Conservation (phyloP, 2,888 invertebrate species). For the Graphium colonna region DNA sequence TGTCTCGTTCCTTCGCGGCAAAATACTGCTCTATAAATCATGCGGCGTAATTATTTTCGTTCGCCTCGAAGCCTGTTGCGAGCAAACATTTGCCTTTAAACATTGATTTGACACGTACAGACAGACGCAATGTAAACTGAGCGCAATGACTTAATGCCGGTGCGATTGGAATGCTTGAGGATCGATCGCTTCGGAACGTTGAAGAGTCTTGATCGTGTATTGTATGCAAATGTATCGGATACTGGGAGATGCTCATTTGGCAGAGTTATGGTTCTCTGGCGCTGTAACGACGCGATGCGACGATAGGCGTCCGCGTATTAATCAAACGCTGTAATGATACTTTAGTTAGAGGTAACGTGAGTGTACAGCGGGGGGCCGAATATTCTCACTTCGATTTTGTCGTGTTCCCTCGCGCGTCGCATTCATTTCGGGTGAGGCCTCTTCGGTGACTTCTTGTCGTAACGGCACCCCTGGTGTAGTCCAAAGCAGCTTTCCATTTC, state of each 20-base stretch:
- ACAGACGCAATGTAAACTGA: constrained; percentile 15
- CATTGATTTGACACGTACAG: constrained; percentile 2
- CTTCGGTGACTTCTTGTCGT: constrained; percentile 67
- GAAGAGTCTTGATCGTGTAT: constrained; percentile 39
- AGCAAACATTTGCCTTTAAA: constrained; percentile 30
- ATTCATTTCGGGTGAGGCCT: constrained; percentile 66
- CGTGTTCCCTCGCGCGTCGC: constrained; percentile 60
- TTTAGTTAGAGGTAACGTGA: constrained; percentile 35
- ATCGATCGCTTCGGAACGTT: constrained; percentile 41
- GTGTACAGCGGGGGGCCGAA: constrained; percentile 58
- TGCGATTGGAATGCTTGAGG: background rate
- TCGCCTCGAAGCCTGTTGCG: constrained; percentile 28
- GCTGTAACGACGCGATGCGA: constrained; percentile 51
- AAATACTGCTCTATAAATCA: constrained; percentile 38
- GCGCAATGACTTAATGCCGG: background rate
- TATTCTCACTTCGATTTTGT: constrained; percentile 73
- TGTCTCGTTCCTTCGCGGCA: constrained; percentile 39
- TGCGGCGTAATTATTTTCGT: constrained; percentile 35
- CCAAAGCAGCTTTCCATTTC: constrained; percentile 68
- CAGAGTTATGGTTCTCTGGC: constrained; percentile 55
- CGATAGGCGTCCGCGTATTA: constrained; percentile 57
- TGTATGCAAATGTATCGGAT: constrained; percentile 67
- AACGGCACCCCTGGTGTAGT: constrained; percentile 65
- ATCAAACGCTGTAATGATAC: constrained; percentile 62
- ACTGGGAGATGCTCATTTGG: constrained; percentile 57